Evolutionary conservation across 2,888 invertebrate genomes (phyloP).

Genomic region (Stomorhina lunata): DNA sequence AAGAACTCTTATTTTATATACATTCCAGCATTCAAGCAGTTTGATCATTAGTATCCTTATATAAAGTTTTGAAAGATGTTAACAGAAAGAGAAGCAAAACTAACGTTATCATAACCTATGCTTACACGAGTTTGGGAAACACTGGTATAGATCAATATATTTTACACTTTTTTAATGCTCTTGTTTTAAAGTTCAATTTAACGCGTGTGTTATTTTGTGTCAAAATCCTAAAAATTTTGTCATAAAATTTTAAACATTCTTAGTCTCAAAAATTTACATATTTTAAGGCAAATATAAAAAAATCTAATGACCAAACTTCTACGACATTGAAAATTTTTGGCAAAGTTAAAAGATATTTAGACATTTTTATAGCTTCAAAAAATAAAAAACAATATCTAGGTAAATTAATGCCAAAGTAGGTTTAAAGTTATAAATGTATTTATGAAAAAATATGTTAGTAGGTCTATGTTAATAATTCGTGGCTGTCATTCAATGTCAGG

Average conservation of each 20-base stretch:
- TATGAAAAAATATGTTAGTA: neutral
- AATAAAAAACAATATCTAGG: neutral
- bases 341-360: neutral
- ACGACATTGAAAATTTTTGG: slow-evolving; percentile 7
- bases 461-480: slow-evolving; percentile 27
- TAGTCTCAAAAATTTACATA: neutral
- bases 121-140: too few species aligned
- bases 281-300: neutral
- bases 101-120: too few species aligned
- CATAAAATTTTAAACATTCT: neutral
- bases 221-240: neutral
- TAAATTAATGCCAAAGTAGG: neutral
- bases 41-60: too few species aligned
- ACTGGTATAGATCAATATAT: too few species aligned
- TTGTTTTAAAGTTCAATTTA: neutral
- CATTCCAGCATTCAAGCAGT: too few species aligned
- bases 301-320: neutral
- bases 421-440: neutral
- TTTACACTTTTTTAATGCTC: too few species aligned
- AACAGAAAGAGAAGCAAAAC: too few species aligned
- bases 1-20: too few species aligned
- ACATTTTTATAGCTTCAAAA: neutral
- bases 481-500: slow-evolving; percentile 55
- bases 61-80: too few species aligned
- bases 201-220: neutral